Conservation (phyloP, 2,113 vertebrate genomes). For the Hippocampus mohnikei region DNA sequence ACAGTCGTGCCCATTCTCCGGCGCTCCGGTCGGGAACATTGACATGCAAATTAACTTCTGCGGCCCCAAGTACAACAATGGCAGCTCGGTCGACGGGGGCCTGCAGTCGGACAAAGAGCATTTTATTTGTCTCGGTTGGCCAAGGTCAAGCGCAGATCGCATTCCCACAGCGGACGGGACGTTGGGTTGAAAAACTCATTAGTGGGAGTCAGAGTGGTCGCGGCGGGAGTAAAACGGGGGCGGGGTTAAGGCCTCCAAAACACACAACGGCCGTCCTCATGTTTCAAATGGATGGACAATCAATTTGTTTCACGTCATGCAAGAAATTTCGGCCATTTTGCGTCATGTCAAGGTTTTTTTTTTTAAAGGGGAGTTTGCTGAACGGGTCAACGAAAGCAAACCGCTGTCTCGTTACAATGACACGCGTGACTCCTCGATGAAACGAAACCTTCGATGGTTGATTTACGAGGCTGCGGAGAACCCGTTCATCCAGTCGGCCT, state of each 20-base stretch:
- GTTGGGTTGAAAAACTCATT: not conserved
- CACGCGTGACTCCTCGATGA: not conserved
- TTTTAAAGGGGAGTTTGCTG: too few relatives aligned
- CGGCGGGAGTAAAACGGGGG: not conserved
- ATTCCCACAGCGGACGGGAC: conserved; percentile 45
- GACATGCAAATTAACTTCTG: conserved; percentile 49
- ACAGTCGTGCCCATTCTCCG: conserved; percentile 26
- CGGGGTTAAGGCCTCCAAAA: not conserved
- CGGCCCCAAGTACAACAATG: conserved; percentile 32
- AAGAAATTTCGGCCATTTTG: too few relatives aligned
- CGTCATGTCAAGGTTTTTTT: too few relatives aligned
- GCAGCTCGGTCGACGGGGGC: conserved; percentile 17
- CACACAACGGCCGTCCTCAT: too few relatives aligned
- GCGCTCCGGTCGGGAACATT: conserved; percentile 33
- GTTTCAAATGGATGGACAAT: too few relatives aligned
- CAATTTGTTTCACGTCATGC: too few relatives aligned
- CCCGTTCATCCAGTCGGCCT: conserved; percentile 46
- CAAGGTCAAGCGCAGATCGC: not conserved
- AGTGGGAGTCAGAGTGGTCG: not conserved
- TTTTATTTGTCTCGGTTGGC: conserved; percentile 31
- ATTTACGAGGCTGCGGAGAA: conserved; percentile 10
- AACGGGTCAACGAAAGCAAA: not conserved
- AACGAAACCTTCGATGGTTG: not conserved
- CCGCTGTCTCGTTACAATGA: not conserved
- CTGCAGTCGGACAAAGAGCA: conserved; percentile 44